Evolutionary conservation across 2,113 vertebrate species (phyloP), one percentile per base, ranked within the genome.

Genomic region (Rhipidura dahli): DNA sequence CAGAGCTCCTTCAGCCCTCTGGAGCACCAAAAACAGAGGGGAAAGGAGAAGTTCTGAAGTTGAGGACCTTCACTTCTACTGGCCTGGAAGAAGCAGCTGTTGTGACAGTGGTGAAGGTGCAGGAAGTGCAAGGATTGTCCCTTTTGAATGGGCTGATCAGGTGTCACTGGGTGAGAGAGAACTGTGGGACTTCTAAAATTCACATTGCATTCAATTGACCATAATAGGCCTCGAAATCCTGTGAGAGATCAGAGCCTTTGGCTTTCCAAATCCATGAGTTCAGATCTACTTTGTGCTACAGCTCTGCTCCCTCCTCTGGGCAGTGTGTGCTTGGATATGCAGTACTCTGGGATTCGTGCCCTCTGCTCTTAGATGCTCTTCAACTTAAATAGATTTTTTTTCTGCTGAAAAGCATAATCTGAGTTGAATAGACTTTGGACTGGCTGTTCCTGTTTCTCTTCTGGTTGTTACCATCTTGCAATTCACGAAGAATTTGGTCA

Each of bases 341-440:
- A n/a, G 14, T 11, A 11, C 26, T 3, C 31, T 21, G 42, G 15
- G 23, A 53, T 35, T 49, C 0, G 0, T 20, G 23, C 15, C 42
- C 61, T 82, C 60, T 61, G 35, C 28, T 76, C 15, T 42, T 69
- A 22, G 72, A 40, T 28, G 28, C 27, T 71, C 35, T 66, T 79
- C 56, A 49, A 45, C 77, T 47, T 11, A 69, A 72, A 51, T 4
- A 51, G 9, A 1, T 9, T 35, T 42, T 76, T 22, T 40, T 30
- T 27, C 39, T 60, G 26, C 30, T 54, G 39, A 63, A 75, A 70
- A 79, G 31, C 12, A 15, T 10, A 37, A 16, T 6, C 40, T 54
- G 9, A 18, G n/a, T 84, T 45, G 54, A 73, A 66, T 1, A 45
- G 65, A 11, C 37, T 70, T 68, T 37, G 51, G 72, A 20, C 24